Percentiles rank a stretch among this genome's conserved stretches.
Evolutionary conservation across 30 jellyfish, hydroid and myxozoan genomes (phyloP).

Genomic region (Catostylus mosaicus): DNA sequence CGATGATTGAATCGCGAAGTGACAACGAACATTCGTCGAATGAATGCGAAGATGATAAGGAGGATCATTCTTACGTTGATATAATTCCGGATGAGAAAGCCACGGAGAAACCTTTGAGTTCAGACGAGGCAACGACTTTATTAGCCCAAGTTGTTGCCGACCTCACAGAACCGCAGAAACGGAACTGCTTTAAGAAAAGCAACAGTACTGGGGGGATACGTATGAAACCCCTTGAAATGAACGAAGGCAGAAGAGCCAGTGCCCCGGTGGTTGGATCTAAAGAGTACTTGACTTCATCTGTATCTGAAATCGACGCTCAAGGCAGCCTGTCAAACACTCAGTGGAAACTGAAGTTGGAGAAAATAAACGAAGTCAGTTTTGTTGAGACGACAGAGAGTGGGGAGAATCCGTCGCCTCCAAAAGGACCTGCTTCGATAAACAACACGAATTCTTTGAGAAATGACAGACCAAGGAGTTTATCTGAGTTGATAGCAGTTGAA

Average conservation of each 20-base stretch:
- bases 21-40: conserved; percentile 47
- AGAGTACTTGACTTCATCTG: conserved; percentile 25
- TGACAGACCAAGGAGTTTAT: conserved; percentile 49
- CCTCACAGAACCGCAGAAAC: conserved; percentile 66
- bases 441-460: neutral
- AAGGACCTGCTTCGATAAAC: neutral
- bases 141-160: conserved; percentile 74
- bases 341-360: conserved; percentile 44
- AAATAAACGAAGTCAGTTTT: conserved; percentile 59
- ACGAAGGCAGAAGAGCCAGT: conserved; percentile 58
- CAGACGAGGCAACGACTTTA: conserved; percentile 54
- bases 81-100: conserved; percentile 47
- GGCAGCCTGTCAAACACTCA: conserved; percentile 28
- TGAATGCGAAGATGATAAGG: conserved; percentile 24
- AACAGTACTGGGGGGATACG: conserved; percentile 69
- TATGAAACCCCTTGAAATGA: conserved; percentile 31
- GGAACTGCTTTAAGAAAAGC: conserved; percentile 40
- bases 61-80: conserved; percentile 55
- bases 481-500: conserved; percentile 30
- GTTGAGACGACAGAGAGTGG: conserved; percentile 48
- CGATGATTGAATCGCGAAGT: conserved; percentile 60
- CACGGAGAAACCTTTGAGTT: conserved; percentile 31
- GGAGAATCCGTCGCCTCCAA: conserved; percentile 7
- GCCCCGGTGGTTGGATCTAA: conserved; percentile 62
- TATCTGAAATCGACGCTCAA: conserved; percentile 37